A percentile compares a stretch with the other conserved stretches of the same genome.
phyloP scores from a whole-genome alignment of 2,113 vertebrate genomes.

The Hippocampus mohnikei region DNA sequence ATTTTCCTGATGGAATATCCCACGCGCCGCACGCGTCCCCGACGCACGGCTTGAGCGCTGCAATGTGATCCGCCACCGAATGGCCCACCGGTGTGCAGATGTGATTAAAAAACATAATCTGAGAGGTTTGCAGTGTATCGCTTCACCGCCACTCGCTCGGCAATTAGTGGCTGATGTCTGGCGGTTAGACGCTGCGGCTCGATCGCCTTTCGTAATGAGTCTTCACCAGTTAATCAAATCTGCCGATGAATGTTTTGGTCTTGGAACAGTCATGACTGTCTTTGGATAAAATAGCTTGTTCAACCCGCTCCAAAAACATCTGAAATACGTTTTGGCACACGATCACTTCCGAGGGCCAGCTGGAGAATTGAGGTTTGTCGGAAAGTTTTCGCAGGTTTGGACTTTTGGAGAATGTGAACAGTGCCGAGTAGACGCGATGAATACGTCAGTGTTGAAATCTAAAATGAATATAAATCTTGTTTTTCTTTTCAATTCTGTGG shows the following conservation, averaged over 20 bases:
- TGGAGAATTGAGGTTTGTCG: conserved; percentile 17
- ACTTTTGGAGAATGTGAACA: background rate
- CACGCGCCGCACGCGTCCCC: conserved; percentile 13
- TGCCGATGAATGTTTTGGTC: conserved; percentile 12
- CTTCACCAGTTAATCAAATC: conserved; percentile 10
- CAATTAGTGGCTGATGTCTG: conserved; percentile 1
- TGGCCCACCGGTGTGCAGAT: conserved; percentile 43
- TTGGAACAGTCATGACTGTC: conserved; percentile 15
- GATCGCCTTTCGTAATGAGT: background rate
- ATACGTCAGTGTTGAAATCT: too few relatives aligned
- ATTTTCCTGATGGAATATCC: conserved; percentile 46
- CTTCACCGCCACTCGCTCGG: conserved; percentile 27
- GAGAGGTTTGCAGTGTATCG: conserved; percentile 53
- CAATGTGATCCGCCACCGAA: conserved; percentile 52
- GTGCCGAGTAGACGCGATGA: background rate
- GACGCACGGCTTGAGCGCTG: conserved; percentile 55
- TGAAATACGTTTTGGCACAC: conserved; percentile 26
- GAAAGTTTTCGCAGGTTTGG: conserved; percentile 2
- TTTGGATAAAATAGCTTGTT: conserved; percentile 34
- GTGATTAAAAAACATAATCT: conserved; percentile 64
- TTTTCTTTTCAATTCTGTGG: too few relatives aligned
- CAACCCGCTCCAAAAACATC: conserved; percentile 30
- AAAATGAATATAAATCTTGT: too few relatives aligned
- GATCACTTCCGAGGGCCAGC: conserved; percentile 33
- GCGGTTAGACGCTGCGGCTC: conserved; percentile 13